Evolutionary conservation across 2,888 invertebrate genomes (phyloP), one percentile per base, ranked within the genome.

Genomic region (Chydorus sphaericus): DNA sequence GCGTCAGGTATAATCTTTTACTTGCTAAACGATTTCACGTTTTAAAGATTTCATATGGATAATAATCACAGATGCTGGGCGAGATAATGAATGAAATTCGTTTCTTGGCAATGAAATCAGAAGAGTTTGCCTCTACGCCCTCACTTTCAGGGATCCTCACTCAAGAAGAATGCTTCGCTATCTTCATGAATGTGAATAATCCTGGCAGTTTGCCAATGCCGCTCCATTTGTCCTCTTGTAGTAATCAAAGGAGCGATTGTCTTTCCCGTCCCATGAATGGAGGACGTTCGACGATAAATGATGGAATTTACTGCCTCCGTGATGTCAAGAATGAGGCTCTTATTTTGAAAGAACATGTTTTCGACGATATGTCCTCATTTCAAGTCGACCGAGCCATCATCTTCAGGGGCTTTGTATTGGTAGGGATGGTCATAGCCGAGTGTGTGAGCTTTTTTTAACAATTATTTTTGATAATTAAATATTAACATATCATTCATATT

Each of bases 111-210:
- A 71, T 89, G 61, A 80, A 80, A 0, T 83, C 87, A 0, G 81
- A 85, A 66, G 83, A 87, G 71, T 88, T 89, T 68, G 86, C 87
- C 1, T 83, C 84, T 64, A 85, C 85, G 0, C 85, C 87, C 0
- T 86, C 84, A 0, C 76, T 80, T 52, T 86, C 86, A 11, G 64
- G 11, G 16, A 70, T 88, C 8, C 73, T 89, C 28, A 76, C 80
- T 0, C 81, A 85, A 67, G 76, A 83, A 1, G 88, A 89, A 66
- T 81, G 85, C 14, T 82, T 86, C 65, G 79, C 84, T 0, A 82
- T 89, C 57, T 73, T 89, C 2, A 85, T 88, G 79, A 86, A 87
- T 67, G 85, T 88, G 58, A 79, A 85, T 20, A 83, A 84, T 20
- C 78, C 80, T 26, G 77, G 74, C 23, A 60, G 57, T 16, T 58